phyloP scores from a whole-genome alignment of 2,888 invertebrate genomes.

The Drosophila affinis region DNA sequence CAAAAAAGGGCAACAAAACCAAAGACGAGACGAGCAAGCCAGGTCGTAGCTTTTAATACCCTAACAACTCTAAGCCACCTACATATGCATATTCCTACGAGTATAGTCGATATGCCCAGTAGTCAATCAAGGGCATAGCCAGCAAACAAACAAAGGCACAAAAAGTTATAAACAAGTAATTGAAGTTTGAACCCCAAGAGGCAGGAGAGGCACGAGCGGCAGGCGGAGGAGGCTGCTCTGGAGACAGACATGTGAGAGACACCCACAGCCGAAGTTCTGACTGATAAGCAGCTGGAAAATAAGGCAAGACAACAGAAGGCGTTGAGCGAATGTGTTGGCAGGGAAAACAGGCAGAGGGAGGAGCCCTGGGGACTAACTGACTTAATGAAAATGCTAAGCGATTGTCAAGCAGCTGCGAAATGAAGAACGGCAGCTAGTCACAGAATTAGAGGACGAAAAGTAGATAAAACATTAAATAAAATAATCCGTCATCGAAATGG shows the following conservation, averaged over 20 bases:
- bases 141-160: conserved; percentile 3
- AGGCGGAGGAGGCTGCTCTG: background rate
- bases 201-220: background rate
- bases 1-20: conserved; percentile 8
- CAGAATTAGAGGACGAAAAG: background rate
- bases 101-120: background rate
- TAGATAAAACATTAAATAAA: background rate
- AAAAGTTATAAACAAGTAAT: conserved; percentile 37
- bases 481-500: no score
- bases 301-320: conserved; percentile 10
- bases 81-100: background rate
- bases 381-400: conserved; percentile 7
- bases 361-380: conserved; percentile 1
- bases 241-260: conserved; percentile 14
- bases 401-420: background rate
- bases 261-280: background rate
- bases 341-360: background rate
- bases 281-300: conserved; percentile 25
- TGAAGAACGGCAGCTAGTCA: background rate
- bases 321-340: conserved; percentile 3
- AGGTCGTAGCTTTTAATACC: background rate
- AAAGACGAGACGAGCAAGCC: background rate
- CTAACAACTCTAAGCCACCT: background rate
- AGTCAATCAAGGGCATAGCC: background rate
- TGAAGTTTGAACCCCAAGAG: conserved; percentile 26